Evolutionary conservation across 2,797 vertebrate genomes (phyloP).

Genomic region (Intellagama lesueurii): DNA sequence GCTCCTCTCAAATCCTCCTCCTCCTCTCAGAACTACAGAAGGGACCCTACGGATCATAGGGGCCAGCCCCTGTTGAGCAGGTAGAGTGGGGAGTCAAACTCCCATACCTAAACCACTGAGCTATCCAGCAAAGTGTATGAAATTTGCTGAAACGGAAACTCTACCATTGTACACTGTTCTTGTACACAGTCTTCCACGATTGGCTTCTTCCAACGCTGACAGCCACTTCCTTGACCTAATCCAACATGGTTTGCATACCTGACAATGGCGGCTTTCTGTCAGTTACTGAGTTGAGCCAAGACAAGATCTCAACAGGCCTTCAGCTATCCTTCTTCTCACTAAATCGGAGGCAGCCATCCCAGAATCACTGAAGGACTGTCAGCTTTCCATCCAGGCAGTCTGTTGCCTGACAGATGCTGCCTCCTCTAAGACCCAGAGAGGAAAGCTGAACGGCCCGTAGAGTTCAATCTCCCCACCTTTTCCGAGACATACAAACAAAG

Average conservation of each 20-base stretch:
- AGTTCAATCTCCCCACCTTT: not conserved
- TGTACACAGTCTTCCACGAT: not conserved
- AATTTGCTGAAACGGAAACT: not conserved
- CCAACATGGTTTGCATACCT: not conserved
- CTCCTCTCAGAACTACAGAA: too few species aligned
- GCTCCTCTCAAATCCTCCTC: too few species aligned
- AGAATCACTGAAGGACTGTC: not conserved
- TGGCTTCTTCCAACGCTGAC: fast-evolving
- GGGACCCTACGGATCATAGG: too few species aligned
- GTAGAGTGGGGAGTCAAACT: too few species aligned
- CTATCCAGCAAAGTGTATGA: not conserved
- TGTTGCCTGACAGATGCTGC: not conserved
- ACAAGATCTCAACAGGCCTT: not conserved
- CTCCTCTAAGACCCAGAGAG: not conserved
- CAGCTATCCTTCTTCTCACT: not conserved
- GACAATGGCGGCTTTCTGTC: not conserved
- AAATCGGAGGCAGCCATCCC: not conserved
- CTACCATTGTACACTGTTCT: not conserved
- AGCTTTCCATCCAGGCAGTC: not conserved
- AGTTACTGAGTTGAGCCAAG: not conserved
- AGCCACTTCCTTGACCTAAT: not conserved
- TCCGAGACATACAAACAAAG: slow-evolving; percentile 22
- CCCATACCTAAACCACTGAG: too few species aligned
- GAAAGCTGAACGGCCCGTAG: not conserved
- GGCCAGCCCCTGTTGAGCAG: too few species aligned